These are phyloP conservation scores for Epirrhoe alternata DNA, from an alignment of 2,888 invertebrate species.

Conservation along the genomic window DNA sequence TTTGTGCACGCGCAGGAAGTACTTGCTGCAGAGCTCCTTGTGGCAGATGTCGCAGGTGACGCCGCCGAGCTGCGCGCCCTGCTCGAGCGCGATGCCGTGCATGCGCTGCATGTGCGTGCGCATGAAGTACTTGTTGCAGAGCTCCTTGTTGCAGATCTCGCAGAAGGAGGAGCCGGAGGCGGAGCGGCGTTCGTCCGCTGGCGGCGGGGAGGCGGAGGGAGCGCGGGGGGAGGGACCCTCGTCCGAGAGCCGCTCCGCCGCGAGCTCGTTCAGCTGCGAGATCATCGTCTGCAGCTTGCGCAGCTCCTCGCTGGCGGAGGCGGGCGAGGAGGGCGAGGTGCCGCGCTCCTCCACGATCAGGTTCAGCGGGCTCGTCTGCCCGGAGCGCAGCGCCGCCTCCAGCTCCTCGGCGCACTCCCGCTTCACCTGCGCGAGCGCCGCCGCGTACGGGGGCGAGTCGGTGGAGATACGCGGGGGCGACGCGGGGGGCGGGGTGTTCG, in stretches of 20 bases:
- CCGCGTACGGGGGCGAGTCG: constrained; percentile 84
- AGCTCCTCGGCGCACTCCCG: constrained; percentile 79
- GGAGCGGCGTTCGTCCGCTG: constrained; percentile 81
- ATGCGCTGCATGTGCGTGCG: constrained; percentile 99
- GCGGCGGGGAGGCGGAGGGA: constrained; percentile 71
- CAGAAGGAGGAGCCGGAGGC: constrained; percentile 93
- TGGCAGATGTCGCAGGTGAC: constrained; percentile 99
- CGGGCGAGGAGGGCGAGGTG: constrained; percentile 85
- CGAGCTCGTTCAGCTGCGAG: constrained; percentile 93
- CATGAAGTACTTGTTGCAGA: constrained; percentile 99
- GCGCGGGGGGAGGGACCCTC: constrained; percentile 66
- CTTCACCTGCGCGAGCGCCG: constrained; percentile 80
- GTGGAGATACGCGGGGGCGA: constrained; percentile 88
- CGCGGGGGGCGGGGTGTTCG: constrained; percentile 86
- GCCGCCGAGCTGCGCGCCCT: constrained; percentile 96
- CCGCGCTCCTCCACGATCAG: constrained; percentile 89
- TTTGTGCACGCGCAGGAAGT: constrained; percentile 98
- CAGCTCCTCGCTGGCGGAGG: constrained; percentile 92
- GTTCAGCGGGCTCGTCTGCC: constrained; percentile 92
- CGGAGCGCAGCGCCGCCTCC: constrained; percentile 78
- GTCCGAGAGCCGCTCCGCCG: constrained; percentile 81
- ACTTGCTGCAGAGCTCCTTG: constrained; percentile 99
- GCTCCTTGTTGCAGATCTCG: constrained; percentile 98
- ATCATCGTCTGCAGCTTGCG: constrained; percentile 96
- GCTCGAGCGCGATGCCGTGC: constrained; percentile 98